Percentiles rank a stretch among this genome's conserved stretches.
These are phyloP conservation scores for Cosmia pyralina DNA, from an alignment of 2,888 invertebrate genomes.

Conservation along the genomic window DNA sequence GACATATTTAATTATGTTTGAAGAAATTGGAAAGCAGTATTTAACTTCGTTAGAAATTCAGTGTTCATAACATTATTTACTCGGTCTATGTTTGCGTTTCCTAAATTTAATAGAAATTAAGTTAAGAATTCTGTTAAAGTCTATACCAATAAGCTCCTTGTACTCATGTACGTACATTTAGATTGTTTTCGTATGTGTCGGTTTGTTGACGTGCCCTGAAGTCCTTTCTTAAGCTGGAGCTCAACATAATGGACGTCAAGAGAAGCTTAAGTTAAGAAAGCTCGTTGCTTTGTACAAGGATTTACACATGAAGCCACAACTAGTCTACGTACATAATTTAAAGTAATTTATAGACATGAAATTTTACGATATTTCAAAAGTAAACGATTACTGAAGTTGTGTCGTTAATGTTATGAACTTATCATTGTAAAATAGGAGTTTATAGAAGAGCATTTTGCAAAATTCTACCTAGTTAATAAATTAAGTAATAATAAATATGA, in stretches of 20 bases:
- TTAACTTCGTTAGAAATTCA: constrained; percentile 32
- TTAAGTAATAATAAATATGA: background rate
- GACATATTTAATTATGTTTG: constrained; percentile 43
- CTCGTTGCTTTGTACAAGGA: constrained; percentile 38
- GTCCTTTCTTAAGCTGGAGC: constrained; percentile 65
- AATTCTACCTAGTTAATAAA: background rate
- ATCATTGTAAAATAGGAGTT: constrained; percentile 15
- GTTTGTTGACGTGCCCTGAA: constrained; percentile 67
- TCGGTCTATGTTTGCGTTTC: constrained; percentile 7
- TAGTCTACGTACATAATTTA: constrained; percentile 2
- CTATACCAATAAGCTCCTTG: constrained; percentile 5
- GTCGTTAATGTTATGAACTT: background rate
- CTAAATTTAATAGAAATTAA: background rate
- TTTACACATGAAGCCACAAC: constrained; percentile 20
- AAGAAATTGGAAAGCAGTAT: constrained; percentile 40
- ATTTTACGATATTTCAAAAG: background rate
- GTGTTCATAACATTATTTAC: constrained; percentile 25
- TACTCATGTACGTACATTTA: constrained; percentile 46
- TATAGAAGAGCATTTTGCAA: background rate
- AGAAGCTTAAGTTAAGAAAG: constrained; percentile 60
- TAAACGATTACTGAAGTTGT: background rate
- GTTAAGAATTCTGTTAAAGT: background rate
- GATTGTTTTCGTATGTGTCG: constrained; percentile 56
- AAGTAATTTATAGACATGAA: background rate
- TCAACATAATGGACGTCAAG: constrained; percentile 67